A percentile compares a stretch with the other conserved stretches of the same genome.
Evolutionary conservation across 2,113 vertebrate genomes (phyloP).

Genomic region (Sebastes schlegelii): DNA sequence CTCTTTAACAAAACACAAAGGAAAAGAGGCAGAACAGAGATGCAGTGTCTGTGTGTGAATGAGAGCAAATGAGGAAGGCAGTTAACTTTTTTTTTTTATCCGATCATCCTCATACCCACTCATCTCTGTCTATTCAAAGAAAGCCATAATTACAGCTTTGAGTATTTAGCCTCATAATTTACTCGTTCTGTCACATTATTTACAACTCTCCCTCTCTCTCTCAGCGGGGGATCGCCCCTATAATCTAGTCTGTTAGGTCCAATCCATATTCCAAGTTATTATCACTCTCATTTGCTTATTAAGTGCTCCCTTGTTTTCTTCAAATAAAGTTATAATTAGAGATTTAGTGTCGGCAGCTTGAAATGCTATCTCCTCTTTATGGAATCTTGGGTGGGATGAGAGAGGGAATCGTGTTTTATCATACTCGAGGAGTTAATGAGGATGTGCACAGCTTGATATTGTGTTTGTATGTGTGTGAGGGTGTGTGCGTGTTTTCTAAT

Average conservation of each 20-base stretch:
- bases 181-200: conserved; percentile 79
- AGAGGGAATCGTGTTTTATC: conserved; percentile 79
- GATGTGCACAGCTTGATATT: conserved; percentile 80
- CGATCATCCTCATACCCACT: conserved; percentile 75
- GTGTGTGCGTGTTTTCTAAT: conserved; percentile 74
- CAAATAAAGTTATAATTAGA: conserved; percentile 88
- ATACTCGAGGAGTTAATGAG: conserved; percentile 82
- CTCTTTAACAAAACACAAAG: conserved; percentile 2
- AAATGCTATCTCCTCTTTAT: conserved; percentile 81
- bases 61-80: conserved; percentile 48
- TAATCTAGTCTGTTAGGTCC: conserved; percentile 83
- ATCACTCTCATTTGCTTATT: conserved; percentile 87
- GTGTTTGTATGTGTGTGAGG: conserved; percentile 75
- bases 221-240: conserved; percentile 76
- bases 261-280: conserved; percentile 82
- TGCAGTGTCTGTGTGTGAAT: conserved; percentile 37
- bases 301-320: conserved; percentile 86
- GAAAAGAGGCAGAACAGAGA: conserved; percentile 13
- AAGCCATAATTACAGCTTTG: conserved; percentile 85
- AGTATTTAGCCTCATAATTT: conserved; percentile 84
- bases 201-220: conserved; percentile 64
- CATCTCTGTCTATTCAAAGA: conserved; percentile 82
- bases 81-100: conserved; percentile 71
- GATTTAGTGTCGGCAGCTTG: conserved; percentile 82
- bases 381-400: conserved; percentile 80